A percentile compares a stretch with the other conserved stretches of the same genome.
Conservation (phyloP, 2,113 vertebrate species). For the Osmerus mordax region DNA sequence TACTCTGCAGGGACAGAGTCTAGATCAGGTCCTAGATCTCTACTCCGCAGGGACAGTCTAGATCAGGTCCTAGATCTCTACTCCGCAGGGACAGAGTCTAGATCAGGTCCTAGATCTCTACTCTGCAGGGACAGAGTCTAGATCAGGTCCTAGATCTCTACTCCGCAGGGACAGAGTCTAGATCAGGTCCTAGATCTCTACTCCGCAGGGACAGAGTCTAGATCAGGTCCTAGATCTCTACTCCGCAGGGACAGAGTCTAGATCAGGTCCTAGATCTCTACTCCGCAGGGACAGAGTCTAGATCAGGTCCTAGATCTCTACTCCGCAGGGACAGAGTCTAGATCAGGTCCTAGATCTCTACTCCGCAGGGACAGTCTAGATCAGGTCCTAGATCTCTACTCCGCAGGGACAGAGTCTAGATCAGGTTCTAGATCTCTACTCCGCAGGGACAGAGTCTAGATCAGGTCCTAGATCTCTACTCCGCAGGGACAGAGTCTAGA, state of each 20-base stretch:
- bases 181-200: not conserved
- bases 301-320: too few relatives aligned
- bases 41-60: conserved; percentile 52
- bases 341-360: not conserved
- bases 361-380: conserved; percentile 56
- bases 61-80: conserved; percentile 34
- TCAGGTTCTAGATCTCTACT: not conserved
- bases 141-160: too few relatives aligned
- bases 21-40: not conserved
- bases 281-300: too few relatives aligned
- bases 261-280: conserved; percentile 9
- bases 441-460: too few relatives aligned
- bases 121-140: too few relatives aligned
- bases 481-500: too few relatives aligned
- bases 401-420: conserved; percentile 67
- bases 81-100: conserved; percentile 67
- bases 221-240: conserved; percentile 34
- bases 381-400: conserved; percentile 36
- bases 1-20: too few relatives aligned
- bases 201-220: conserved; percentile 59
- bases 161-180: too few relatives aligned
- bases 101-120: conserved; percentile 9
- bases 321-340: too few relatives aligned
- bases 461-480: too few relatives aligned
- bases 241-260: conserved; percentile 67